Percentiles rank a stretch among this genome's conserved stretches.
phyloP scores from a whole-genome alignment of 2,888 invertebrate species.

The Tiliacea aurago region DNA sequence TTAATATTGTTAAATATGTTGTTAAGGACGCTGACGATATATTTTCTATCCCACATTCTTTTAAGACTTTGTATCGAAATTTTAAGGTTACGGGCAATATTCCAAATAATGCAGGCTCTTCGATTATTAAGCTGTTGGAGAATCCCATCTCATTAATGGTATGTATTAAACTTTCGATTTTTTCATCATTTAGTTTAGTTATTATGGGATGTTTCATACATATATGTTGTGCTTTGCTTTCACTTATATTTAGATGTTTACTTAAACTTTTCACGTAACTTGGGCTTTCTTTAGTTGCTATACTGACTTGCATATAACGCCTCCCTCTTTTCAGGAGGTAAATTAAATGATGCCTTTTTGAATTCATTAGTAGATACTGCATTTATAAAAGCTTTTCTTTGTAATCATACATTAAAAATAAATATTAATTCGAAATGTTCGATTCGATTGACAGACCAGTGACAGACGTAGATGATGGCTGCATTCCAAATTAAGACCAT shows the following conservation, averaged over 20 bases:
- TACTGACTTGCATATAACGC: slow-evolving; percentile 33
- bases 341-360: slow-evolving; percentile 33
- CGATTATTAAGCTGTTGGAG: slow-evolving; percentile 71
- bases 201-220: slow-evolving; percentile 81
- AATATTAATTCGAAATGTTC: background rate
- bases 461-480: background rate
- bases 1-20: slow-evolving; percentile 79
- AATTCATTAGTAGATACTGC: slow-evolving; percentile 47
- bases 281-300: slow-evolving; percentile 35
- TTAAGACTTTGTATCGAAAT: slow-evolving; percentile 80
- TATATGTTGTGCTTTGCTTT: slow-evolving; percentile 78
- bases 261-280: slow-evolving; percentile 69
- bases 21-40: slow-evolving; percentile 72
- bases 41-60: slow-evolving; percentile 83
- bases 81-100: slow-evolving; percentile 82
- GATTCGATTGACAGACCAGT: background rate
- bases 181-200: slow-evolving; percentile 73
- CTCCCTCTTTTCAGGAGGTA: slow-evolving; percentile 32
- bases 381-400: background rate
- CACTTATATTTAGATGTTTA: slow-evolving; percentile 77
- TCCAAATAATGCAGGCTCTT: slow-evolving; percentile 81
- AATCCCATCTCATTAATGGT: slow-evolving; percentile 80
- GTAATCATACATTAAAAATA: background rate
- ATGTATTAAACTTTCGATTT: slow-evolving; percentile 72
- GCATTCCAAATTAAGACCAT: no score